phyloP scores from a whole-genome alignment of 2,888 invertebrate genomes.

The Tetrapedia diversipes region DNA sequence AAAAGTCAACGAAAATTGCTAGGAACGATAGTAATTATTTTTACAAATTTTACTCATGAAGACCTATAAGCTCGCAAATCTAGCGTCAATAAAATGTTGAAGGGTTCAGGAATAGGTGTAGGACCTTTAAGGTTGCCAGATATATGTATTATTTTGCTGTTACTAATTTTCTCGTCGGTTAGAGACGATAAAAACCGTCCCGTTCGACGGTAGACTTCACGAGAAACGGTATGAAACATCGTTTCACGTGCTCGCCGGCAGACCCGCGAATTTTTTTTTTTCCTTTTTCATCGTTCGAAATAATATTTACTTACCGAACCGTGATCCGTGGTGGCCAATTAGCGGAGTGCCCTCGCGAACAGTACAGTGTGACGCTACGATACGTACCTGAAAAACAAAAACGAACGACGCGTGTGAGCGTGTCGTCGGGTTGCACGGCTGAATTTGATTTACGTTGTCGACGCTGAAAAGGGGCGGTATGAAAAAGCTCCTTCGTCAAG shows the following conservation, averaged over 20 bases:
- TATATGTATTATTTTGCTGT: too few species aligned
- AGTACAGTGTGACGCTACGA: conserved; percentile 23
- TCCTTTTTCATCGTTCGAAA: conserved; percentile 11
- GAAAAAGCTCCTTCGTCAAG: conserved; percentile 16
- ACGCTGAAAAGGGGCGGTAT: conserved; percentile 1
- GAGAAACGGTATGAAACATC: not conserved
- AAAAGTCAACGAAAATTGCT: too few species aligned
- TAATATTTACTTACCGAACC: conserved; percentile 61
- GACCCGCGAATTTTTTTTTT: conserved; percentile 17
- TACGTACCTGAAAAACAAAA: conserved; percentile 62
- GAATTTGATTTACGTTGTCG: conserved; percentile 31
- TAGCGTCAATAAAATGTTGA: too few species aligned
- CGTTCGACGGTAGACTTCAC: too few species aligned
- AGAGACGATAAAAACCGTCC: too few species aligned
- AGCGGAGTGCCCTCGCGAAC: conserved; percentile 31
- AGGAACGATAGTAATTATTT: too few species aligned
- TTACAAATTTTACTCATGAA: too few species aligned
- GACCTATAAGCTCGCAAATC: too few species aligned
- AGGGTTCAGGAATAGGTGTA: too few species aligned
- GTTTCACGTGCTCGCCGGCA: not conserved
- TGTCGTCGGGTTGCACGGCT: not conserved
- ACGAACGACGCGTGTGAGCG: conserved; percentile 2
- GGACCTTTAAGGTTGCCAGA: too few species aligned
- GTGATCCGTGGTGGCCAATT: conserved; percentile 45
- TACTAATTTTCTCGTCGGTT: too few species aligned